phyloP scores from a whole-genome alignment of 1,140 invertebrate genomes.

The Oryzaephilus surinamensis region DNA sequence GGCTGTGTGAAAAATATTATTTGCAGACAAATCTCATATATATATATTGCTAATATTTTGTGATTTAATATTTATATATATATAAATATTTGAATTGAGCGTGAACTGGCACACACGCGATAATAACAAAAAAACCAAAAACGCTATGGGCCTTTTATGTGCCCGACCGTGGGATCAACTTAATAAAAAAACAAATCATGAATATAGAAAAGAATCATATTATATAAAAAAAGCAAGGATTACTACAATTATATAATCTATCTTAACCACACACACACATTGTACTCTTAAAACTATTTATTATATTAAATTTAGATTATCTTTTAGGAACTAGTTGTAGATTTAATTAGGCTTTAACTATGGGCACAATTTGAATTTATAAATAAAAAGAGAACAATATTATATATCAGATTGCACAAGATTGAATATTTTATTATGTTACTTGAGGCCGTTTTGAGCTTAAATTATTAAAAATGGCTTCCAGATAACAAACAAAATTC shows the following conservation, averaged over 20 bases:
- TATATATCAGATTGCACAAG: neutral
- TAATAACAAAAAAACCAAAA: slow-evolving; percentile 24
- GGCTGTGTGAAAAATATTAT: slow-evolving; percentile 10
- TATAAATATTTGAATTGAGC: slow-evolving; percentile 19
- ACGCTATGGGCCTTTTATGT: slow-evolving; percentile 30
- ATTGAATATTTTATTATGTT: no score
- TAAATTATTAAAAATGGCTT: no score
- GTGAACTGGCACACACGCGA: slow-evolving; percentile 32
- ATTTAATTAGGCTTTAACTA: slow-evolving; percentile 38
- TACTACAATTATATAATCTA: slow-evolving; percentile 28
- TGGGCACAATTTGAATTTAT: slow-evolving; percentile 36
- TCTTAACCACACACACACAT: slow-evolving; percentile 31
- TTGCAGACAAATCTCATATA: slow-evolving; percentile 16
- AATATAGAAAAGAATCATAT: slow-evolving; percentile 22
- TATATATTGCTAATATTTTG: no score
- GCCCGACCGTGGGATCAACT: slow-evolving; percentile 38
- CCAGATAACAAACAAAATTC: no score
- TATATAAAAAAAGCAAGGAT: slow-evolving; percentile 30
- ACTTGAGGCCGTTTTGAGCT: no score
- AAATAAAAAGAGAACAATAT: slow-evolving; percentile 14
- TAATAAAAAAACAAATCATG: slow-evolving; percentile 34
- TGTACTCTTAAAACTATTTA: slow-evolving; percentile 29
- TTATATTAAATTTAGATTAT: slow-evolving; percentile 28
- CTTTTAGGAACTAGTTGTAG: slow-evolving; percentile 29
- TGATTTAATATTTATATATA: slow-evolving; percentile 27